Base-by-base conservation (phyloP, 2,888 invertebrate species). In the Graphium colonna region DNA sequence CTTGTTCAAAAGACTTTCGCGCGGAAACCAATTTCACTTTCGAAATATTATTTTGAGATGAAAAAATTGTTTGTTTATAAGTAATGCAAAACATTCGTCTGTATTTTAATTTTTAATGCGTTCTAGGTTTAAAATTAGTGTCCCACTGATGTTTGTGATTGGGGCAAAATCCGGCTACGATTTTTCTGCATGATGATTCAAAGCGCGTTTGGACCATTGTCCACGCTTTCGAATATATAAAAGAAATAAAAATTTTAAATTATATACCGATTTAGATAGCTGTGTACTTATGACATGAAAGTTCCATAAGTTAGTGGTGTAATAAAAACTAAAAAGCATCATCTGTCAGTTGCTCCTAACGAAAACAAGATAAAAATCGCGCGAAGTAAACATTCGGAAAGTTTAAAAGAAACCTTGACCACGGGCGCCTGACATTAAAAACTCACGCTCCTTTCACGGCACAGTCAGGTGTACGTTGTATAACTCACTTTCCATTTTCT, bases 401-500 rank as follows among this genome's bases (percentile, higher is more conserved):
- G 67, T 65, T 43, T 73, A 65, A 77, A 36, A 36, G 13, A 13
- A 84, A 84, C 88, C 89, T 88, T 89, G 88, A 88, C 88, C 88
- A 87, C 85, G 79, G 74, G 64, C 67, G 68, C 71, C 83, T 86
- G 88, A 86, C 87, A 87, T 87, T 86, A 87, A 81, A 75, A 63
- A 56, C 63, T 62, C 65, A 73, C 69, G 69, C 70, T 82, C 88
- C 89, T 89, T 89, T 89, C 88, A 87, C 88, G 82, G 76, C 75
- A 65, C 72, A 69, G 73, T 85, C 82, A 85, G 78, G 85, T 88
- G 80, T 71, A 61, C 73, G 82, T 88, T 88, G 85, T 85, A 87
- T 87, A 87, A 86, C 85, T 72, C 65, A 86, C 87, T 89, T 88
- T 88, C 88, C 86, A 83, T 86, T 88, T 83, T 83, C 82, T 82